These are phyloP conservation scores for Mamestra brassicae DNA, from an alignment of 2,888 invertebrate species.

Conservation along the genomic window DNA sequence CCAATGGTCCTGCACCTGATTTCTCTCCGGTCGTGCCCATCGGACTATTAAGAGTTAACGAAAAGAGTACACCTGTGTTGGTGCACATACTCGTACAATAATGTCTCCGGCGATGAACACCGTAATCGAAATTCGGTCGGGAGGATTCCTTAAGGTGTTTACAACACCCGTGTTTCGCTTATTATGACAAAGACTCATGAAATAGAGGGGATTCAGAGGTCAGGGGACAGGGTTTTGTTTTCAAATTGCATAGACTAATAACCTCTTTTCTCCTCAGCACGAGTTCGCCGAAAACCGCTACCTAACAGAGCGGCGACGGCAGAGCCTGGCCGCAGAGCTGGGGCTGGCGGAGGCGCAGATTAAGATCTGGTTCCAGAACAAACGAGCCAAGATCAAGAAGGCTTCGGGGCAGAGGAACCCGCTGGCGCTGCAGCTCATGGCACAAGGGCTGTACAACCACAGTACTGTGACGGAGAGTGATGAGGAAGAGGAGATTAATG, in stretches of 20 bases:
- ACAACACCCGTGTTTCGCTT: too few species aligned
- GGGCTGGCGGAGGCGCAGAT: constrained; percentile 99
- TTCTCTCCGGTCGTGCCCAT: too few species aligned
- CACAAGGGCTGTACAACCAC: constrained; percentile 98
- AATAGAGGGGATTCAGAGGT: too few species aligned
- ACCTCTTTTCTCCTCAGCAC: constrained; percentile 84
- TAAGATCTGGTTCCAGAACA: constrained; percentile 99
- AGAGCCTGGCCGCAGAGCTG: constrained; percentile 97
- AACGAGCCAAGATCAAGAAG: constrained; percentile 99
- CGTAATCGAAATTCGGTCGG: too few species aligned
- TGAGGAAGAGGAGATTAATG: constrained; percentile 93
- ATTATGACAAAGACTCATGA: too few species aligned
- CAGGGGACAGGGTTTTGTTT: neutral
- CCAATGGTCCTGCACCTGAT: too few species aligned
- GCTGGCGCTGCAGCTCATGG: constrained; percentile 97
- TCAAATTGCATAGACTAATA: constrained; percentile 3
- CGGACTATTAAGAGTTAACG: too few species aligned
- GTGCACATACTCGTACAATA: too few species aligned
- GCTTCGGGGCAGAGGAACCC: constrained; percentile 96
- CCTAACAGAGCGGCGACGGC: constrained; percentile 97
- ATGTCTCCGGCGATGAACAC: too few species aligned
- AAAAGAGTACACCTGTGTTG: too few species aligned
- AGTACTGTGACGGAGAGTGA: constrained; percentile 92
- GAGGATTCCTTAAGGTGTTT: too few species aligned
- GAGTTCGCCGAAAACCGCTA: constrained; percentile 98